Base-by-base conservation (phyloP, 2,888 invertebrate genomes). In the Hirtodrosophila alboralis region DNA sequence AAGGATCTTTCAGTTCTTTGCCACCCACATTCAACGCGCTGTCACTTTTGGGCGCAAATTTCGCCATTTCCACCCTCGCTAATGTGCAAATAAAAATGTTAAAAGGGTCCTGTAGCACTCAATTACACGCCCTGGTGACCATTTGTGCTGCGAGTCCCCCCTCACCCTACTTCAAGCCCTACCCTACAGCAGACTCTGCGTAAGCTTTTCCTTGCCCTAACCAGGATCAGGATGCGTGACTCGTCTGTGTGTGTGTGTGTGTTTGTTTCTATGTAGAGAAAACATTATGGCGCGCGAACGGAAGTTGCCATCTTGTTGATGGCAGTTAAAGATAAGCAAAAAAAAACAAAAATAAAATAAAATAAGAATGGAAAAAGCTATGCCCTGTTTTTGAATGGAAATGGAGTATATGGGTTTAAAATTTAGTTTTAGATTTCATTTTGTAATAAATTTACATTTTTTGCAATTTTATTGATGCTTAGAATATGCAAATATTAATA, bases 21-120 rank as follows among this genome's bases (percentile, higher is more conserved):
- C 84, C 80, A 75, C 77, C 87, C 86, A 79, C 60, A 79, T 70
- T 80, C 79, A 80, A 80, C 79, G 79, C 79, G 83, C 87, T 80
- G 79, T 80, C 79, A 80, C 85, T 79, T 85, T 87, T 84, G 84
- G 69, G 81, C 86, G 84, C 84, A 83, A 84, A 84, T 83, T 87
- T 87, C 62, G 87, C 75, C 85, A 74, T 79, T 84, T 87, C 88
- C 90, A 90, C 89, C 89, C 90, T 87, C 88, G 90, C 89, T 90
- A 90, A 89, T 89, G 90, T 89, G 89, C 90, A 90, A 89, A 89
- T 89, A 90, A 90, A 90, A 90, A 89, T 89, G 90, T 90, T 90
- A 90, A 90, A 90, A 89, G 89, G 89, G 88, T 88, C 88, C 89
- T 89, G 90, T 90, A 89, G 89, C 90, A 90, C 90, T 90, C 90